phyloP scores from a whole-genome alignment of 1,140 invertebrate species.

The Diplogasteroides magnus region DNA sequence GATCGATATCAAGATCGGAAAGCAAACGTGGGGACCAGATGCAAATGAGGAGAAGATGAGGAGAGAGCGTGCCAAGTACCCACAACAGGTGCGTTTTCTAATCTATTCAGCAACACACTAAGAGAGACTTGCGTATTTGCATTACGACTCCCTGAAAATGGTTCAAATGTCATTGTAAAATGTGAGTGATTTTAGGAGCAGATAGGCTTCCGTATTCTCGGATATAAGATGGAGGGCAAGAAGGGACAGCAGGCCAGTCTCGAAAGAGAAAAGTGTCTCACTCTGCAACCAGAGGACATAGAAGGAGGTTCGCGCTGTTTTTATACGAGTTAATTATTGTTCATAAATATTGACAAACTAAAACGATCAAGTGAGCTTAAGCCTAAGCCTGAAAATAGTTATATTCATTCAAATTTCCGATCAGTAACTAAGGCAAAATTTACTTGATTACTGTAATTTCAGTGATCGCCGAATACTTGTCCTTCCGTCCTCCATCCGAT shows the following conservation, averaged over 20 bases:
- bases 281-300: not conserved
- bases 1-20: not conserved
- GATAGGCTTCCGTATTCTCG: not conserved
- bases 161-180: not conserved
- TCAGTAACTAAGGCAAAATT: no score
- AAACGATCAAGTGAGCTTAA: no score
- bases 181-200: not conserved
- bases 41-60: not conserved
- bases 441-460: no score
- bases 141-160: not conserved
- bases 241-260: not conserved
- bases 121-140: not conserved
- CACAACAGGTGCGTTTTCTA: not conserved
- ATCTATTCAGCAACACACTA: no score
- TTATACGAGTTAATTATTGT: no score
- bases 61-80: not conserved
- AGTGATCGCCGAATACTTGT: not conserved
- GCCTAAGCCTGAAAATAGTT: no score
- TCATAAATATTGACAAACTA: no score
- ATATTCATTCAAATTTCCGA: no score
- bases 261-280: not conserved
- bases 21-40: not conserved
- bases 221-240: not conserved
- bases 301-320: not conserved
- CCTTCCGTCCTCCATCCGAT: not conserved